These are phyloP conservation scores for Mobula hypostoma DNA, from an alignment of 2,113 vertebrate genomes.

Conservation along the genomic window DNA sequence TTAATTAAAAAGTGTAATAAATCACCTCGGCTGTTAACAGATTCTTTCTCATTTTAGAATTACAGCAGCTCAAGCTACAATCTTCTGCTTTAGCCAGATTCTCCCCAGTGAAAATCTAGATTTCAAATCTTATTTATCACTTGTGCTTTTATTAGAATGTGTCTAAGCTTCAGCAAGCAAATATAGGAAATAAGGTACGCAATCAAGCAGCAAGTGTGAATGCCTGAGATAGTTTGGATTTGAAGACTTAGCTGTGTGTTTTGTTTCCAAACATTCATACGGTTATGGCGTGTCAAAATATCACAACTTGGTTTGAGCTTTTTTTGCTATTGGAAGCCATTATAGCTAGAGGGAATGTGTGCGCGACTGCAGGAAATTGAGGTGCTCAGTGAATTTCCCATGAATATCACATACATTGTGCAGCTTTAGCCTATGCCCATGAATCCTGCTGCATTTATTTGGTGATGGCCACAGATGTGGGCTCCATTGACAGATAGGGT, in stretches of 20 bases:
- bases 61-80: neutral
- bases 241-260: neutral
- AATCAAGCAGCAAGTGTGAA: slow-evolving; percentile 19
- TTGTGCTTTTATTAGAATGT: neutral
- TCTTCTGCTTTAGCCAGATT: neutral
- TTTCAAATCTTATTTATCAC: neutral
- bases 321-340: slow-evolving; percentile 46
- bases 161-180: neutral
- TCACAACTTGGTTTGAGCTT: slow-evolving; percentile 41
- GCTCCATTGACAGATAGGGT: slow-evolving; percentile 70
- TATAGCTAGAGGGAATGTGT: slow-evolving; percentile 47
- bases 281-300: slow-evolving; percentile 13
- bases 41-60: slow-evolving; percentile 7
- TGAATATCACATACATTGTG: slow-evolving; percentile 60
- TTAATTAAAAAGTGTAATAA: slow-evolving; percentile 22
- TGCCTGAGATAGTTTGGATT: neutral
- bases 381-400: slow-evolving; percentile 57
- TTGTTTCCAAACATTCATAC: slow-evolving; percentile 24
- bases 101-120: neutral
- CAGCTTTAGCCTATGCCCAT: slow-evolving; percentile 58
- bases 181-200: neutral
- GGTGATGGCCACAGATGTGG: slow-evolving; percentile 64
- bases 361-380: slow-evolving; percentile 51
- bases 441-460: slow-evolving; percentile 57
- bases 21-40: neutral